Conservation (phyloP, 2,797 vertebrate genomes). For the Oreonectes daqikongensis region DNA sequence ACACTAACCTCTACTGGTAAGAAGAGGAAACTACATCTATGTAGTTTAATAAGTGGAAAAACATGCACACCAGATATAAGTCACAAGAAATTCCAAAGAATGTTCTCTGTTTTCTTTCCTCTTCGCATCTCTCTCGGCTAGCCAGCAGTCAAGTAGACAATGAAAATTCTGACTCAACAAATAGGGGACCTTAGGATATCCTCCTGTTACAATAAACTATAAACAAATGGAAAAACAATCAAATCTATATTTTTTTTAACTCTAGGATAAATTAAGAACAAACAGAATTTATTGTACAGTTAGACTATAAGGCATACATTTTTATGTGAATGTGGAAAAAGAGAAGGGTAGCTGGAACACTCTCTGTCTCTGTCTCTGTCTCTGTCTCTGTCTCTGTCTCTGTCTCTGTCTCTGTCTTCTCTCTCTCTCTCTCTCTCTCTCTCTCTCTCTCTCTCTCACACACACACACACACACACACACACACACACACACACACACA, state of each 20-base stretch:
- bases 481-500: slow-evolving; percentile 11
- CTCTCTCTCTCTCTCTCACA: too few relatives aligned
- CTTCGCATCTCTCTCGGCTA: not conserved
- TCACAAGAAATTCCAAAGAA: not conserved
- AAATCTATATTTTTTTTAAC: not conserved
- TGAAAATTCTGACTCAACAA: not conserved
- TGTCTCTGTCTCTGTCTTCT: too few relatives aligned
- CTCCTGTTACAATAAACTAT: not conserved
- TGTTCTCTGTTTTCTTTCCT: not conserved
- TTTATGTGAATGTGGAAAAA: slow-evolving; percentile 12
- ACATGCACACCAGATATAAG: not conserved
- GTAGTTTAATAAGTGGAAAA: not conserved
- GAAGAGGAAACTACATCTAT: slow-evolving; percentile 22
- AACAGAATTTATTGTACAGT: not conserved
- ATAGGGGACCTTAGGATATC: not conserved
- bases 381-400: too few relatives aligned
- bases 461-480: not conserved
- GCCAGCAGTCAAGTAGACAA: not conserved
- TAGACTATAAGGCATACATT: not conserved
- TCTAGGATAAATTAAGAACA: not conserved
- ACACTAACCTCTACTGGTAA: slow-evolving; percentile 52
- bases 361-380: too few relatives aligned
- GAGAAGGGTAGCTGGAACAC: slow-evolving; percentile 16
- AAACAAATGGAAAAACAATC: not conserved
- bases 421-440: too few relatives aligned